Evolutionary conservation across 2,113 vertebrate genomes (phyloP).

Genomic region (Eulemur macaco): DNA sequence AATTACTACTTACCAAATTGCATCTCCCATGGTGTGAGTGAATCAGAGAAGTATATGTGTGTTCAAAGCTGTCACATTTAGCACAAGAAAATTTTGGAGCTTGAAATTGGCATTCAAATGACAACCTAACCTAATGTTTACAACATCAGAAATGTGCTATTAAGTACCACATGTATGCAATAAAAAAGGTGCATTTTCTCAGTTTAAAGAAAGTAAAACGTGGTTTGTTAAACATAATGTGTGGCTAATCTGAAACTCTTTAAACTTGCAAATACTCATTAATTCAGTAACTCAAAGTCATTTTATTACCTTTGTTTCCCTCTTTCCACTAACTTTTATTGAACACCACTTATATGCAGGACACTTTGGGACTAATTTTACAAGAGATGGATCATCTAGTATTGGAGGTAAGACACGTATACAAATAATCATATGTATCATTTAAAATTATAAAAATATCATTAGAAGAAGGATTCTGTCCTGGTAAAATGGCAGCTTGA

Average conservation of each 20-base stretch:
- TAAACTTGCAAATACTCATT: not conserved
- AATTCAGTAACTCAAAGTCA: not conserved
- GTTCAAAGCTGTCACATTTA: conserved; percentile 59
- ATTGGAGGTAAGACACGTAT: not conserved
- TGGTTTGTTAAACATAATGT: not conserved
- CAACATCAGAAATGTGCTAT: conserved; percentile 30
- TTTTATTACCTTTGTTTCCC: not conserved
- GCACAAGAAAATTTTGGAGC: conserved; percentile 55
- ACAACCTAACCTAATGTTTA: conserved; percentile 54
- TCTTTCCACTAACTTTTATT: not conserved
- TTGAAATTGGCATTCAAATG: conserved; percentile 60
- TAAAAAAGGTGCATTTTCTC: conserved; percentile 24
- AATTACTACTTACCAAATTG: conserved; percentile 59
- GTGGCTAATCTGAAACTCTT: not conserved
- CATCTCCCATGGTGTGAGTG: conserved; percentile 14
- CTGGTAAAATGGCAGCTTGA: not conserved
- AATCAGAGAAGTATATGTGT: conserved; percentile 58
- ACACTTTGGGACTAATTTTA: not conserved
- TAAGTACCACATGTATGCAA: conserved; percentile 30
- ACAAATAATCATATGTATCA: not conserved
- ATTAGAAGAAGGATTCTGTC: not conserved
- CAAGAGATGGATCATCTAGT: not conserved
- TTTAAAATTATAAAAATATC: not conserved
- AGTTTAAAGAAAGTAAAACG: not conserved
- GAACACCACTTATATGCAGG: not conserved